Conservation (phyloP, 2,113 vertebrate genomes). For the Pimephales promelas region DNA sequence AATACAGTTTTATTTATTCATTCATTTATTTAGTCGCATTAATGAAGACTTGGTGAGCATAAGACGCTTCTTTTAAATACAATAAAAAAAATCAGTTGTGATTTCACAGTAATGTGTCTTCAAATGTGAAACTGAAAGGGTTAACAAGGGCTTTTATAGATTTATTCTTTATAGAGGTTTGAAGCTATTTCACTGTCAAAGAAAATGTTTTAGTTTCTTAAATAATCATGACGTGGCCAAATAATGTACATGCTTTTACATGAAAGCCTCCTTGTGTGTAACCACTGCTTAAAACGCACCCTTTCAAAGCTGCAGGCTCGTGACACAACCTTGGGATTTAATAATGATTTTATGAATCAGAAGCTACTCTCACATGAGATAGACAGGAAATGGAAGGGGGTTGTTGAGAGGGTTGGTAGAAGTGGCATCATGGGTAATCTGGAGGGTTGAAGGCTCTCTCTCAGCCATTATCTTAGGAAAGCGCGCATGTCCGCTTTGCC, state of each 20-base stretch:
- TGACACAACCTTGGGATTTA: constrained; percentile 58
- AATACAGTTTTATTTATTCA: not conserved
- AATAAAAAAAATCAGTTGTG: not conserved
- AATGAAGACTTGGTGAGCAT: not conserved
- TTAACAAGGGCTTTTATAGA: not conserved
- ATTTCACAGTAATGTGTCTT: not conserved
- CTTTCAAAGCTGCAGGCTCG: constrained; percentile 58
- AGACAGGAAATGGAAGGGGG: constrained; percentile 53
- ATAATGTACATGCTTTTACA: constrained; percentile 62
- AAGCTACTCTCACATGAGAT: constrained; percentile 65
- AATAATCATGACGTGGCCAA: constrained; percentile 43
- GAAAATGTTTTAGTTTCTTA: not conserved
- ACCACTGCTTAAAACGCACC: constrained; percentile 61
- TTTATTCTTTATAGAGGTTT: constrained; percentile 8
- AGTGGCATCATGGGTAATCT: constrained; percentile 62
- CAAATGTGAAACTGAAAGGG: not conserved
- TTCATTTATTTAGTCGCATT: not conserved
- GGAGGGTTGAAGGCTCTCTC: constrained; percentile 62
- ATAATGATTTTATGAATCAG: constrained; percentile 64
- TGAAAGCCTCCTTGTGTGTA: constrained; percentile 57
- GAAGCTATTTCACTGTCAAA: not conserved
- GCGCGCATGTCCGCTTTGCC: constrained; percentile 60
- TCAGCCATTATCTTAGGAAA: constrained; percentile 65
- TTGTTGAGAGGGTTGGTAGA: constrained; percentile 47
- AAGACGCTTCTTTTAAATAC: not conserved